Evolutionary conservation across 2,888 invertebrate genomes (phyloP).

Genomic region (Plebejus anna): DNA sequence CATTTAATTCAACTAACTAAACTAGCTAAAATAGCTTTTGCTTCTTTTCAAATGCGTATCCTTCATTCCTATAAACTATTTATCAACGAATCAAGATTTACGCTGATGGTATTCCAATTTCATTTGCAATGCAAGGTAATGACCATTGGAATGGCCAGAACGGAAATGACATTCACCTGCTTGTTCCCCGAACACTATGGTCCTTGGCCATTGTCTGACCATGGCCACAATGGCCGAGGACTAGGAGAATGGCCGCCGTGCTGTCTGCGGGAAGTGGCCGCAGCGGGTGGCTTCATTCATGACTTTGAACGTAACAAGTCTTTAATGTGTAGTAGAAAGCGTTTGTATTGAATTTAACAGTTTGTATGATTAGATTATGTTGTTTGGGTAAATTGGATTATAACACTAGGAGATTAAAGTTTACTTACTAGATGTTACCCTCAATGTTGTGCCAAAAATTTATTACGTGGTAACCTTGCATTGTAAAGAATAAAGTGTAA

Average conservation of each 20-base stretch:
- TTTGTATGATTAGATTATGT: background rate
- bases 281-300: conserved; percentile 48
- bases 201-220: conserved; percentile 60
- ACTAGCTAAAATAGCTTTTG: too few relatives aligned
- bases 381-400: background rate
- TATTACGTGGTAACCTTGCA: too few relatives aligned
- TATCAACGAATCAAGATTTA: background rate
- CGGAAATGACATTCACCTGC: conserved; percentile 14
- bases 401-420: background rate
- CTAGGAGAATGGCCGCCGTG: conserved; percentile 35
- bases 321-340: conserved; percentile 26
- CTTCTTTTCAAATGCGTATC: too few relatives aligned
- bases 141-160: background rate
- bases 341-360: background rate
- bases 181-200: conserved; percentile 15
- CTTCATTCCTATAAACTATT: too few relatives aligned
- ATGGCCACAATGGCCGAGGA: conserved; percentile 48
- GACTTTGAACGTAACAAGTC: conserved; percentile 36
- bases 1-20: too few relatives aligned
- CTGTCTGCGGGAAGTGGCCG: conserved; percentile 45
- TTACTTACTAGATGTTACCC: too few relatives aligned
- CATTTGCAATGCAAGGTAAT: conserved; percentile 7
- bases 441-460: too few relatives aligned
- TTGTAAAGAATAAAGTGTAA: too few relatives aligned
- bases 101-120: background rate